Evolutionary conservation across 2,888 invertebrate genomes (phyloP).

Genomic region (Scaptomyza reducta): DNA sequence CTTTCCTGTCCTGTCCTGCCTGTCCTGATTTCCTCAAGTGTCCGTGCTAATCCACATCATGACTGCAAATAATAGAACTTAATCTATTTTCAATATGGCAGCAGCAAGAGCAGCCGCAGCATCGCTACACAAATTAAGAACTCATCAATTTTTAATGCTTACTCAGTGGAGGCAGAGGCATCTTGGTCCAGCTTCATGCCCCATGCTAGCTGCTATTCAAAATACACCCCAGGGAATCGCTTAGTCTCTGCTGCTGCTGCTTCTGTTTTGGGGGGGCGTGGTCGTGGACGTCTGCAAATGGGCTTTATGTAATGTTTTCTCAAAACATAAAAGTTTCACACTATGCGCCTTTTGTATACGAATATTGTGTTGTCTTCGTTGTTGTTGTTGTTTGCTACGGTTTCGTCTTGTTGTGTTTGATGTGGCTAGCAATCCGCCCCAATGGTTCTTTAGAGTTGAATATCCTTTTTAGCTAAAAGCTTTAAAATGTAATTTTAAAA

Average conservation of each 20-base stretch:
- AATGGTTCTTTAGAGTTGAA: slow-evolving; percentile 20
- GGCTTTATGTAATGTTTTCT: slow-evolving; percentile 69
- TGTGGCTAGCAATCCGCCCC: slow-evolving; percentile 8
- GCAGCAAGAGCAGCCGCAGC: slow-evolving; percentile 10
- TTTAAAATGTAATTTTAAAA: slow-evolving; percentile 41
- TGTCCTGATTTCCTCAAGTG: slow-evolving; percentile 60
- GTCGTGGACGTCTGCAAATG: slow-evolving; percentile 33
- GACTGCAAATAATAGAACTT: slow-evolving; percentile 81
- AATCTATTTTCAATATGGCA: slow-evolving; percentile 82
- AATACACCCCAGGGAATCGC: slow-evolving; percentile 71
- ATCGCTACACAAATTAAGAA: slow-evolving; percentile 80
- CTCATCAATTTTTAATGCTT: slow-evolving; percentile 80
- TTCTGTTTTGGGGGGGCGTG: slow-evolving; percentile 9
- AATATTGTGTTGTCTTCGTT: slow-evolving; percentile 11
- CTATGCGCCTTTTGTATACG: slow-evolving; percentile 45
- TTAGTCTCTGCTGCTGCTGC: slow-evolving; percentile 29
- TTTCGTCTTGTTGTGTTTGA: slow-evolving; percentile 25
- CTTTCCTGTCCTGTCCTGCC: slow-evolving; percentile 42
- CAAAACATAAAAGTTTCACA: slow-evolving; percentile 72
- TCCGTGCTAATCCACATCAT: slow-evolving; percentile 80
- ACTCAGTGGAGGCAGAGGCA: slow-evolving; percentile 50
- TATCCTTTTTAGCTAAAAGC: slow-evolving; percentile 29
- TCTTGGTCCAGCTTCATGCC: slow-evolving; percentile 21
- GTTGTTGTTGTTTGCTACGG: slow-evolving; percentile 24
- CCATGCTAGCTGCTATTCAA: slow-evolving; percentile 51